phyloP scores from a whole-genome alignment of 1,140 invertebrate species.

The Aleiodes sp. region DNA sequence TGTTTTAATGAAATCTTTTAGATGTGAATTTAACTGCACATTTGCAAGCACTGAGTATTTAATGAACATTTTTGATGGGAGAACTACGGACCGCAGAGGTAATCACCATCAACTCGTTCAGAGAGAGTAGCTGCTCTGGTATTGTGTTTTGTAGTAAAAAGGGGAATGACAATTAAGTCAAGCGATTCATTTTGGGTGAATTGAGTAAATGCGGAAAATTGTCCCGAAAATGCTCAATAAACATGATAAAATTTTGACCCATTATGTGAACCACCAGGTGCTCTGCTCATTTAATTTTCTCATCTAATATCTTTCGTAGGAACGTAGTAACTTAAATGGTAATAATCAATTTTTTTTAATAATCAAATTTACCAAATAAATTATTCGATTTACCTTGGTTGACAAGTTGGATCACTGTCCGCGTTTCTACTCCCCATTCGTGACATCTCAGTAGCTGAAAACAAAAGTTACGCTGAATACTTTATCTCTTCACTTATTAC shows the following conservation, averaged over 20 bases:
- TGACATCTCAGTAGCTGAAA: conserved; percentile 55
- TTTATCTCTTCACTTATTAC: not conserved
- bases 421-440: conserved; percentile 42
- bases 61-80: conserved; percentile 11
- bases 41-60: not conserved
- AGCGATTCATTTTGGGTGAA: not conserved
- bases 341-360: not conserved
- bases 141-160: not conserved
- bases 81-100: not conserved
- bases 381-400: conserved; percentile 50
- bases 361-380: not conserved
- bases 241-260: not conserved
- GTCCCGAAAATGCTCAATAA: not conserved
- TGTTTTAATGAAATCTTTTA: not conserved
- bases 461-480: conserved; percentile 24
- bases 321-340: too few relatives aligned
- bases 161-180: not conserved
- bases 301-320: too few relatives aligned
- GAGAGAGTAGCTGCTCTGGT: conserved; percentile 1
- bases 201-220: not conserved
- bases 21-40: not conserved
- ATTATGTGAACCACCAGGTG: not conserved
- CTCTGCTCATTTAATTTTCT: too few relatives aligned
- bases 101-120: not conserved
- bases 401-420: conserved; percentile 50